These are phyloP conservation scores for Synchiropus splendidus DNA, from an alignment of 2,113 vertebrate species.

Conservation along the genomic window DNA sequence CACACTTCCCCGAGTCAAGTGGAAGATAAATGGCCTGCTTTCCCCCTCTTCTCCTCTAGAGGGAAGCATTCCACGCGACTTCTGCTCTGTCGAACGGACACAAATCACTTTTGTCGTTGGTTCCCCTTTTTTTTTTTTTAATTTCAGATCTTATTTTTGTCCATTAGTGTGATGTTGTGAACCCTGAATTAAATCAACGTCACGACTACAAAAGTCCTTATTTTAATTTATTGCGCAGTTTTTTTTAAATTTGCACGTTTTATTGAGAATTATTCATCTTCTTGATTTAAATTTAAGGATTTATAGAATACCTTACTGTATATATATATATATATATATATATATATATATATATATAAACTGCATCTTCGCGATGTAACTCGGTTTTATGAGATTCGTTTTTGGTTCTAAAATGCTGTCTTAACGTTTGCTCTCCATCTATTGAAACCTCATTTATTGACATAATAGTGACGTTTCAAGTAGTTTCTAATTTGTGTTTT, in stretches of 20 bases:
- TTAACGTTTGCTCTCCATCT: too few species aligned
- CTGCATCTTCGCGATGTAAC: too few species aligned
- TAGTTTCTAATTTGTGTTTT: too few species aligned
- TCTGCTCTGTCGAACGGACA: constrained; percentile 1
- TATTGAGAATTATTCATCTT: too few species aligned
- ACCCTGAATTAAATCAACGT: neutral
- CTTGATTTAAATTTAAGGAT: too few species aligned
- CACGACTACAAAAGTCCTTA: neutral
- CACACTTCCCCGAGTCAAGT: neutral
- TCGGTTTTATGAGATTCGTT: too few species aligned
- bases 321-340: too few species aligned
- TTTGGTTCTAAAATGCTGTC: too few species aligned
- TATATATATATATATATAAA: too few species aligned
- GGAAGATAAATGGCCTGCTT: neutral
- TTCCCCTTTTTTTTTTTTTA: neutral
- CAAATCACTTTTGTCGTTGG: neutral
- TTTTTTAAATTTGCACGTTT: neutral
- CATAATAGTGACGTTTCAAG: too few species aligned
- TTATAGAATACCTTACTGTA: too few species aligned
- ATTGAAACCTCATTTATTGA: too few species aligned
- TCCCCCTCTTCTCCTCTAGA: constrained; percentile 40
- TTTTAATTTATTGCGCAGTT: neutral
- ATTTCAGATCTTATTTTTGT: neutral
- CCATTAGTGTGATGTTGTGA: neutral
- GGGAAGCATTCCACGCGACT: constrained; percentile 45